A percentile compares a stretch with the other conserved stretches of the same genome.
Evolutionary conservation across 1,140 invertebrate species (phyloP).

Genomic region (Paralvinella palmiformis): DNA sequence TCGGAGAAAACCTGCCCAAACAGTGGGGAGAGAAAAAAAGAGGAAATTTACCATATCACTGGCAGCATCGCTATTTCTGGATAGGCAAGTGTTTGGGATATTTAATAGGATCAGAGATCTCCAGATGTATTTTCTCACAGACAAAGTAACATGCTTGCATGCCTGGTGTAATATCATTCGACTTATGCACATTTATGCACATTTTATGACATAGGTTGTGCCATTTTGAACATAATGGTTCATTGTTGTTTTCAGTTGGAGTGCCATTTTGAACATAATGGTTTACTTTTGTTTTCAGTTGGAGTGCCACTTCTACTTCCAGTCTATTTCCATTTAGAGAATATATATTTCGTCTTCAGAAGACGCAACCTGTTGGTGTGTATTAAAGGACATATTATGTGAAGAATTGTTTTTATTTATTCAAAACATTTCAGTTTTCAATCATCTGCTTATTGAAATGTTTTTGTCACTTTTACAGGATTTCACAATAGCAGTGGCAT

Average conservation of each 20-base stretch:
- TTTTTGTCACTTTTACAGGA: constrained; percentile 31
- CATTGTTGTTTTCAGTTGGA: not conserved
- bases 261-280: not conserved
- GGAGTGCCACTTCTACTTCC: constrained; percentile 49
- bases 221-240: not conserved
- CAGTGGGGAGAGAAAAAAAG: constrained; percentile 17
- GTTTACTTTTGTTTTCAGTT: constrained; percentile 31
- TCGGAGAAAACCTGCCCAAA: constrained; percentile 28
- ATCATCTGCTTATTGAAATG: constrained; percentile 9
- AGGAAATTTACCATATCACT: constrained; percentile 28
- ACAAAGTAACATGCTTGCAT: not conserved
- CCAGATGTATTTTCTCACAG: not conserved
- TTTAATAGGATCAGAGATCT: not conserved
- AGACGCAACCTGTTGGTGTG: constrained; percentile 27
- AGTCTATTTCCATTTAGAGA: constrained; percentile 47
- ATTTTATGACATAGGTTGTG: not conserved
- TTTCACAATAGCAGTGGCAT: constrained; percentile 32
- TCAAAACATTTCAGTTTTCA: not conserved
- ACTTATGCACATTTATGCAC: not conserved
- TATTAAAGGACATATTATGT: not conserved
- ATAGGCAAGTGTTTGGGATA: constrained; percentile 15
- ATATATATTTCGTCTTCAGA: constrained; percentile 40
- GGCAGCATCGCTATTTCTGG: constrained; percentile 31
- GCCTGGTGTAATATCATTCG: not conserved
- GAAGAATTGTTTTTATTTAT: not conserved